Evolutionary conservation across 2,888 invertebrate genomes (phyloP).

Genomic region (Folsomia manolachei): DNA sequence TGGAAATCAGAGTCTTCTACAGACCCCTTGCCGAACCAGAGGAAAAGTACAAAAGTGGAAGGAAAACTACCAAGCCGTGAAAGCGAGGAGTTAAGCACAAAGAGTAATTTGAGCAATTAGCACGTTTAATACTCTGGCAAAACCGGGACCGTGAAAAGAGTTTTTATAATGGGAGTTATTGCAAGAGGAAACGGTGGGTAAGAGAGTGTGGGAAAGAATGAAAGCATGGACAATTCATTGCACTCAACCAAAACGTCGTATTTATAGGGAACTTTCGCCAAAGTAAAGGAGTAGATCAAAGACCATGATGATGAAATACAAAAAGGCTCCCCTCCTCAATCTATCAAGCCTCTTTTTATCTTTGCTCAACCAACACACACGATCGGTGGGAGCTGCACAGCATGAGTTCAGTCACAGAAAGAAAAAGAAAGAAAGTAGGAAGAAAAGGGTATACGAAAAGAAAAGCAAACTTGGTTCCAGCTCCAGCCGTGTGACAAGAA

Average conservation of each 20-base stretch:
- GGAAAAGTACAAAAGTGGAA: constrained; percentile 4
- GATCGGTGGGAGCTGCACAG: neutral
- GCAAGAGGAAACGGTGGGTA: neutral
- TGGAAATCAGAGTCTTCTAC: too few species aligned
- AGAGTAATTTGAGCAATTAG: constrained; percentile 10
- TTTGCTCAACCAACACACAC: neutral
- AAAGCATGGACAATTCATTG: constrained; percentile 1
- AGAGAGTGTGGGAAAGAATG: neutral
- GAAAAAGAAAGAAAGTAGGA: neutral
- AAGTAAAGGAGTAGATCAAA: neutral
- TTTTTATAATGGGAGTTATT: neutral
- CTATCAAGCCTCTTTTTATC: neutral
- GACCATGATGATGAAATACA: neutral
- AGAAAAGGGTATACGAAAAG: neutral
- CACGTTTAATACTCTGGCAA: neutral
- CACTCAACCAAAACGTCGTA: constrained; percentile 4
- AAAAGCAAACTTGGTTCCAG: neutral
- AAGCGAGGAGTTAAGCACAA: neutral
- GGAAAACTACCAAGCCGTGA: neutral
- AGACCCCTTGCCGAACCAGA: neutral
- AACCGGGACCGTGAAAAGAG: neutral
- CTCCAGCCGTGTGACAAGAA: too few species aligned
- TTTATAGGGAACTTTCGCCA: neutral
- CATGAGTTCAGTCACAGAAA: neutral
- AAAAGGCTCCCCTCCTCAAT: constrained; percentile 2